Conservation (phyloP, 37 sponge, comb jelly and placozoan species). For the Eunapius fragilis region DNA sequence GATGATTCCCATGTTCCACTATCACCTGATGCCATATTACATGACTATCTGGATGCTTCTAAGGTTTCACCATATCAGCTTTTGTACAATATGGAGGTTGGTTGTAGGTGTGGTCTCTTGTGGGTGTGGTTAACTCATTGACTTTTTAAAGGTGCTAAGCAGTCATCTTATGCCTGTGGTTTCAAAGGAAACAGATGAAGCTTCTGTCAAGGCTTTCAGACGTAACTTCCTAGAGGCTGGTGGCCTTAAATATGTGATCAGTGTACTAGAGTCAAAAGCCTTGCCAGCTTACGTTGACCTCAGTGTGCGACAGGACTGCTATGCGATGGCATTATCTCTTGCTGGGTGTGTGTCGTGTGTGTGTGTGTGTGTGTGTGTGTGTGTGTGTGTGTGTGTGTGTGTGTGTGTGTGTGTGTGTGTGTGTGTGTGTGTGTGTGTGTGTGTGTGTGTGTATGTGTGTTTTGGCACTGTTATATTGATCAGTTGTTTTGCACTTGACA, state of each 20-base stretch:
- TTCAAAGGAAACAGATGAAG: slow-evolving; percentile 24
- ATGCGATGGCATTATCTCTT: slow-evolving; percentile 74
- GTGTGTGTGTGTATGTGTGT: slow-evolving; percentile 39
- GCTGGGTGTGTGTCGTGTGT: slow-evolving; percentile 53
- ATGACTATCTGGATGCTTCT: slow-evolving; percentile 35
- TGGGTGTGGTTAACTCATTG: background rate
- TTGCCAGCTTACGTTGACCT: slow-evolving; percentile 60
- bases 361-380: slow-evolving; percentile 7
- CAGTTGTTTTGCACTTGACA: background rate
- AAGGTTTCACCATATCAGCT: slow-evolving; percentile 61
- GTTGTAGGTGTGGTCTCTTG: background rate
- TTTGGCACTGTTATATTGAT: slow-evolving; percentile 1
- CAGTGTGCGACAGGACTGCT: slow-evolving; percentile 79
- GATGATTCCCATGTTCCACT: slow-evolving; percentile 21
- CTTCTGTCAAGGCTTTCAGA: slow-evolving; percentile 40
- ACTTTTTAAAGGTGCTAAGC: slow-evolving; percentile 49
- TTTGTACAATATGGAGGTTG: slow-evolving; percentile 80
- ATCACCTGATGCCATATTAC: slow-evolving; percentile 48
- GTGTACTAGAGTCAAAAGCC: slow-evolving; percentile 64
- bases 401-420: slow-evolving; percentile 2
- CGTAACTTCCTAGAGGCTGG: slow-evolving; percentile 69
- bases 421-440: slow-evolving; percentile 37
- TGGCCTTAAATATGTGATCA: slow-evolving; percentile 73
- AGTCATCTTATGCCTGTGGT: slow-evolving; percentile 64
- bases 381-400: slow-evolving; percentile 34